phyloP scores from a whole-genome alignment of 2,888 invertebrate genomes.

The Galeopsomyia nigrocyanea region DNA sequence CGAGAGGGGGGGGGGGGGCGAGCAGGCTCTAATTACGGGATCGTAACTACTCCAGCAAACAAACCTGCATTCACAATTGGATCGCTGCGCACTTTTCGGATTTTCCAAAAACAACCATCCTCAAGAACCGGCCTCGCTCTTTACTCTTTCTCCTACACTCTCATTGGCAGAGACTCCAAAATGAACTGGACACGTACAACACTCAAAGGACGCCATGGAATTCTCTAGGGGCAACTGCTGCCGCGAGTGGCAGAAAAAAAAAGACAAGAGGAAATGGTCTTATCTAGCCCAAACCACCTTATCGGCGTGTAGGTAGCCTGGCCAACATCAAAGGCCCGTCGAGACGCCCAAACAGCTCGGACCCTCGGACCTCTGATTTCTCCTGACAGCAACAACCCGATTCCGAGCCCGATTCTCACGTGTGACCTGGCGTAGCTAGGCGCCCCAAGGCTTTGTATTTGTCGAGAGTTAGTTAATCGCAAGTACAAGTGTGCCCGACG shows the following conservation, averaged over 20 bases:
- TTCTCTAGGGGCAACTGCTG: constrained; percentile 47
- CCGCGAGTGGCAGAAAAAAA: constrained; percentile 55
- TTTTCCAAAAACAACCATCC: no score
- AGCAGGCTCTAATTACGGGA: constrained; percentile 36
- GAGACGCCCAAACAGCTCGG: constrained; percentile 20
- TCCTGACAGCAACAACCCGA: background rate
- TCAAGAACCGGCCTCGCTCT: background rate
- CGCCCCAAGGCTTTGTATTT: no score
- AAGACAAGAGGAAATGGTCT: constrained; percentile 43
- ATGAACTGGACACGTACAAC: constrained; percentile 26
- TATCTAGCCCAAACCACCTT: constrained; percentile 21
- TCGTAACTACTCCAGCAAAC: constrained; percentile 35
- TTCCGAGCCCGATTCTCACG: no score
- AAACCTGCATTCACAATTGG: constrained; percentile 34
- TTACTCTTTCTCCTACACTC: background rate
- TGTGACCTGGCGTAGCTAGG: no score
- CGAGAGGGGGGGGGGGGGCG: no score
- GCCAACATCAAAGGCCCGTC: constrained; percentile 53
- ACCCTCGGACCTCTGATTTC: constrained; percentile 13
- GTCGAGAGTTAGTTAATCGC: no score
- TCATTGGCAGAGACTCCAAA: constrained; percentile 15
- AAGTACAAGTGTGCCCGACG: no score
- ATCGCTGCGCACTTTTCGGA: background rate
- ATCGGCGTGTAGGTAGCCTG: constrained; percentile 10
- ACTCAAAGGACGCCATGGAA: constrained; percentile 52